Conservation (phyloP, 2,113 vertebrate species). For the Rutilus rutilus region DNA sequence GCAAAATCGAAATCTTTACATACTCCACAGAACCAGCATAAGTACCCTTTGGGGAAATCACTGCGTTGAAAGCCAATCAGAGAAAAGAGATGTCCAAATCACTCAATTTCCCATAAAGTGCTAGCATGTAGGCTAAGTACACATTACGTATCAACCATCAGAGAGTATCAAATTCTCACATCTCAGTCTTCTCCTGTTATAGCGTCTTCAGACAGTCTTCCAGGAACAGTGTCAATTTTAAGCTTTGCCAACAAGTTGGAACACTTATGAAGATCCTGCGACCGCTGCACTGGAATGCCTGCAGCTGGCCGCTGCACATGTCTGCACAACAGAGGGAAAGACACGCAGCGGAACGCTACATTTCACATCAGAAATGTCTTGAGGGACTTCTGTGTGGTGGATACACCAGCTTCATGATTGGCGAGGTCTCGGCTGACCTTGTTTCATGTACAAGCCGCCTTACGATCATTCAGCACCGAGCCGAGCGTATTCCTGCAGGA, state of each 20-base stretch:
- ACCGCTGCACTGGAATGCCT: slow-evolving; percentile 28
- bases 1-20: neutral
- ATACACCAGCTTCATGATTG: slow-evolving; percentile 30
- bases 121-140: neutral
- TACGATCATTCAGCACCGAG: neutral
- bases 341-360: neutral
- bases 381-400: slow-evolving; percentile 15
- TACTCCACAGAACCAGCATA: neutral
- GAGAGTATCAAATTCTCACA: slow-evolving; percentile 47
- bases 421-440: slow-evolving; percentile 27
- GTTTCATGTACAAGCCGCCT: neutral
- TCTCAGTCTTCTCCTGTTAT: slow-evolving; percentile 35
- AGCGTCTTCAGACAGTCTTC: slow-evolving; percentile 38
- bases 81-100: neutral
- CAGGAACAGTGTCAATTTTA: slow-evolving; percentile 43
- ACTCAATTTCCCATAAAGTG: neutral
- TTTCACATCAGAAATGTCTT: slow-evolving; percentile 41
- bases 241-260: slow-evolving; percentile 38
- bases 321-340: slow-evolving; percentile 16
- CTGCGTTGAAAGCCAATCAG: slow-evolving; percentile 36
- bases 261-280: slow-evolving; percentile 23
- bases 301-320: slow-evolving; percentile 26
- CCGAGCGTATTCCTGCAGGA: slow-evolving; percentile 25
- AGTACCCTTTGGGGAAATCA: neutral
- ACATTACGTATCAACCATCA: slow-evolving; percentile 5